Percentiles rank a stretch among this genome's conserved stretches.
Conservation (phyloP, 2,113 vertebrate species). For the Sakesphorus luctuosus region DNA sequence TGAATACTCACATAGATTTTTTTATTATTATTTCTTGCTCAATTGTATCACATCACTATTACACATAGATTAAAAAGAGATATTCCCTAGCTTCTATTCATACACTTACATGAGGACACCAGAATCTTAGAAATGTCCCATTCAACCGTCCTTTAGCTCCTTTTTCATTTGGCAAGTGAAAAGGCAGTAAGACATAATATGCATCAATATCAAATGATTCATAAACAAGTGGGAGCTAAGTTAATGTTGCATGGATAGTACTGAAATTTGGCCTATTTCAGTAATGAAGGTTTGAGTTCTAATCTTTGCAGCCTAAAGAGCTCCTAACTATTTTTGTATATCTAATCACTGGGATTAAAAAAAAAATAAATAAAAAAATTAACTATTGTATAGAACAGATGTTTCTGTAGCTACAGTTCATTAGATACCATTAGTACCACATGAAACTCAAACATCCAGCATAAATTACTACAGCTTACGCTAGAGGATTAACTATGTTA, state of each 20-base stretch:
- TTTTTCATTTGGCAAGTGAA: background rate
- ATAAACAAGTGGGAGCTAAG: background rate
- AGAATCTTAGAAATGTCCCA: background rate
- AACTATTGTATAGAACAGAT: conserved; percentile 38
- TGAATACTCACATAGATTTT: background rate
- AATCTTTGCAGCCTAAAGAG: background rate
- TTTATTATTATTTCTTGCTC: background rate
- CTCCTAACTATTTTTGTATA: background rate
- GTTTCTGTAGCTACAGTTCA: conserved; percentile 31
- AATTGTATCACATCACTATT: background rate
- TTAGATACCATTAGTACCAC: conserved; percentile 41
- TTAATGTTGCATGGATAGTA: background rate
- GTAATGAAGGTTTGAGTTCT: background rate
- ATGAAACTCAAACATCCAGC: conserved; percentile 4
- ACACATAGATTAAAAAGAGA: background rate
- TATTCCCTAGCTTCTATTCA: background rate
- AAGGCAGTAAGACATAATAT: background rate
- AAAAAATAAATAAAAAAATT: background rate
- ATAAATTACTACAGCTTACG: conserved; percentile 31
- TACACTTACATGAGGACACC: background rate
- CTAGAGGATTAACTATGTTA: conserved; percentile 44
- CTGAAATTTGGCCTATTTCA: conserved; percentile 21
- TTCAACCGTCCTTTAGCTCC: background rate
- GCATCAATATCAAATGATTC: background rate
- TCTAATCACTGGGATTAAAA: background rate